These are phyloP conservation scores for Meganola albula DNA, from an alignment of 2,888 invertebrate genomes.

Conservation along the genomic window DNA sequence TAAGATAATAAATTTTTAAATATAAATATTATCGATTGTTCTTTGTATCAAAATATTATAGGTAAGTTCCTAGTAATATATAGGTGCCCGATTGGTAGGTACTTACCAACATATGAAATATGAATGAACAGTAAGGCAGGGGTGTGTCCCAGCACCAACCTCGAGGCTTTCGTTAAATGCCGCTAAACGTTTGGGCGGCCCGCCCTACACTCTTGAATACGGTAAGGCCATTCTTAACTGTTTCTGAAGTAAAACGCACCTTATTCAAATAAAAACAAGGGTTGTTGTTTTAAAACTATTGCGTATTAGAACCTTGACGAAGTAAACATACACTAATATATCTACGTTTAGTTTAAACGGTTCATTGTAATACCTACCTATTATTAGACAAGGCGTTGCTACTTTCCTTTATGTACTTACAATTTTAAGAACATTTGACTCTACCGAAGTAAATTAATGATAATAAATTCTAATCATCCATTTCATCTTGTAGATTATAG, in stretches of 20 bases:
- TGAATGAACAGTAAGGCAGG: conserved; percentile 37
- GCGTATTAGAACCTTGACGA: conserved; percentile 49
- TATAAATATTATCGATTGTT: too few relatives aligned
- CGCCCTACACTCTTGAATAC: conserved; percentile 62
- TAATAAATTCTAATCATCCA: conserved; percentile 76
- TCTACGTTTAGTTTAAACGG: conserved; percentile 65
- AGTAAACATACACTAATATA: conserved; percentile 42
- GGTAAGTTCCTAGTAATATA: too few relatives aligned
- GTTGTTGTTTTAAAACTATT: conserved; percentile 10
- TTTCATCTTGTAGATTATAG: conserved; percentile 82
- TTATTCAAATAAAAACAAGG: conserved; percentile 29
- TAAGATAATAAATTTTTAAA: too few relatives aligned
- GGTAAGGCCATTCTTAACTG: conserved; percentile 36
- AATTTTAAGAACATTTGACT: conserved; percentile 81
- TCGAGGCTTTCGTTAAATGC: conserved; percentile 69
- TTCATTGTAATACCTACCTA: conserved; percentile 50
- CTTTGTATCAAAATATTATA: too few relatives aligned
- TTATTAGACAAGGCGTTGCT: conserved; percentile 53
- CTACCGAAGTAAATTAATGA: conserved; percentile 81
- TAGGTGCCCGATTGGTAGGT: conserved; percentile 5
- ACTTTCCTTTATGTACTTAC: conserved; percentile 35
- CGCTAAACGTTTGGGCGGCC: conserved; percentile 78
- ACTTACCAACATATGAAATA: conserved; percentile 25
- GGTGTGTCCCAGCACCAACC: conserved; percentile 61
- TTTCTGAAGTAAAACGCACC: conserved; percentile 30